Percentiles rank a stretch among this genome's conserved stretches.
phyloP scores from a whole-genome alignment of 2,113 vertebrate species.

The Bagarius yarrelli region DNA sequence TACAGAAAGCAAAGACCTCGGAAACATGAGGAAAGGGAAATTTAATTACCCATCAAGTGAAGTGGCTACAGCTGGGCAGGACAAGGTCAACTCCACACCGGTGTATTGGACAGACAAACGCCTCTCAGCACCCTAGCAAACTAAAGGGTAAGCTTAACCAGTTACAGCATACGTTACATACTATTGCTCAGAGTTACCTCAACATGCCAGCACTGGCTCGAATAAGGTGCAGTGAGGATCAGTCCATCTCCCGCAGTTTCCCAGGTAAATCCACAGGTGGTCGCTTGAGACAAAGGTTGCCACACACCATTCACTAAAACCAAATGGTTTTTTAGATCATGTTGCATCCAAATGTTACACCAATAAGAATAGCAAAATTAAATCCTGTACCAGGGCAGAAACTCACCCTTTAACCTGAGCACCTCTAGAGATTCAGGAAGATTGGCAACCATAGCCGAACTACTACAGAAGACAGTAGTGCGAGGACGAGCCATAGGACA shows the following conservation, averaged over 20 bases:
- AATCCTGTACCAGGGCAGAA: not conserved
- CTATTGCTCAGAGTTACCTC: not conserved
- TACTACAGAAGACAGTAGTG: not conserved
- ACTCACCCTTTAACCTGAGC: conserved; percentile 50
- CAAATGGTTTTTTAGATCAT: not conserved
- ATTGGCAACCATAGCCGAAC: conserved; percentile 38
- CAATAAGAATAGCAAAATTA: not conserved
- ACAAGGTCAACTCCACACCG: conserved; percentile 17
- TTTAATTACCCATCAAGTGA: not conserved
- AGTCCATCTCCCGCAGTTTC: not conserved
- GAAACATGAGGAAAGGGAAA: not conserved
- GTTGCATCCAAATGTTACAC: not conserved
- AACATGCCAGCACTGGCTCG: conserved; percentile 29
- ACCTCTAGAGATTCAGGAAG: not conserved
- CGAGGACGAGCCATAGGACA: conserved; percentile 4
- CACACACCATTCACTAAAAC: conserved; percentile 55
- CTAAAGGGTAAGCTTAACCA: not conserved
- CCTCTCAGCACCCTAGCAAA: not conserved
- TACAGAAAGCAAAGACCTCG: not conserved
- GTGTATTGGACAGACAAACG: not conserved
- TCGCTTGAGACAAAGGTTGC: conserved; percentile 1
- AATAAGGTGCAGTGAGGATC: conserved; percentile 46
- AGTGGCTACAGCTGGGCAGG: not conserved
- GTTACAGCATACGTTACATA: not conserved
- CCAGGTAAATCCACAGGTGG: conserved; percentile 45